Evolutionary conservation across 2,888 invertebrate species (phyloP), one percentile per base, ranked within the genome.

Genomic region (Drosophila subsilvestris): DNA sequence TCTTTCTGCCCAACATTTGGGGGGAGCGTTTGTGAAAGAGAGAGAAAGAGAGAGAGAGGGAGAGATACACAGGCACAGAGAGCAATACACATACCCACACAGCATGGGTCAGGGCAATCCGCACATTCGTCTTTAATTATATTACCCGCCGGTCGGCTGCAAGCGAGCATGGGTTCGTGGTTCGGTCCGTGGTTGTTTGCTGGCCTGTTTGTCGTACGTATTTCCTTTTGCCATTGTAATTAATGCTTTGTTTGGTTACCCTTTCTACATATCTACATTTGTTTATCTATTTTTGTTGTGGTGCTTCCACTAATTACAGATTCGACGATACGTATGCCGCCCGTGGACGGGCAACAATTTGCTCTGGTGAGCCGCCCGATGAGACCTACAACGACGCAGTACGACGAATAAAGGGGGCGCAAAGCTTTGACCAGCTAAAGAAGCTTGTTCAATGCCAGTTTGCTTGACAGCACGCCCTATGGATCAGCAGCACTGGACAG

Each of bases 381-480:
- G 79, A 76, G 45, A 84, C 81, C 25, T 87, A 86, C 75, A 85
- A 90, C 85, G 88, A 90, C 67, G 84, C 88, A 25, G 61, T 91
- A 61, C 80, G 86, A 20, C 88, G 88, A 20, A 91, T 92, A 76
- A 76, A 80, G 53, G 75, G 74, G 53, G 85, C 90, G 9, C 74
- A 78, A 6, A 90, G 80, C 62, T 76, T 83, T 12, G 72, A 74
- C 22, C 89, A 91, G 70, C 62, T 91, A 47, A 78, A 78, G 56
- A 74, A 59, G 60, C 71, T 90, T 29, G 75, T 88, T 27, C 66
- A 86, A 45, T 86, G 89, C 1, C 81, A 86, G 58, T 58, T 84
- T 14, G 32, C 61, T 69, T 68, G 74, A 71, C 75, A 54, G 37
- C 37, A 14, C 14, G 37, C 14, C 37, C 37, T 14, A 37, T 37